Percentiles rank a stretch among this genome's conserved stretches.
Evolutionary conservation across 2,888 invertebrate species (phyloP).

Genomic region (Drepana falcataria): DNA sequence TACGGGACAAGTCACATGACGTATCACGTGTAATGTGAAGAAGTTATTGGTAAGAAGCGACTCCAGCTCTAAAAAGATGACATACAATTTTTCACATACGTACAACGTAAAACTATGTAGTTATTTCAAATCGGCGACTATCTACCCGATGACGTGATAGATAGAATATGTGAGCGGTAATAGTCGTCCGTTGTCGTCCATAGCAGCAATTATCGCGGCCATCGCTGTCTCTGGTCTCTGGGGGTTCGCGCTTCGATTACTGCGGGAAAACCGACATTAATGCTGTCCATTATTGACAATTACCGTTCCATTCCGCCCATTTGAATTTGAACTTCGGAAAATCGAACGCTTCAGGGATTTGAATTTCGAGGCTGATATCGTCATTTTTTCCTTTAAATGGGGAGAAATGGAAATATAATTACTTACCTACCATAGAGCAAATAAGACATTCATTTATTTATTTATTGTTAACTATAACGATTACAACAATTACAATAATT

Average conservation of each 20-base stretch:
- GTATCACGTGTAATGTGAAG: too few relatives aligned
- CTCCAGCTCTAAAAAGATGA: too few relatives aligned
- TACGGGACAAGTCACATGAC: too few relatives aligned
- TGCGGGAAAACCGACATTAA: constrained; percentile 13
- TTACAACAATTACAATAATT: too few relatives aligned
- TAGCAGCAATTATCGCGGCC: constrained; percentile 20
- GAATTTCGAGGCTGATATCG: background rate
- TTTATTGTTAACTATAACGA: too few relatives aligned
- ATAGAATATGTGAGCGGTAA: constrained; percentile 19
- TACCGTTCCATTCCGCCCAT: constrained; percentile 1
- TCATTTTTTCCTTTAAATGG: background rate
- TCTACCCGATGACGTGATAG: constrained; percentile 14
- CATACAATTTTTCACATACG: too few relatives aligned
- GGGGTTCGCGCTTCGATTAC: constrained; percentile 14
- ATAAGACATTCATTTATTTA: too few relatives aligned
- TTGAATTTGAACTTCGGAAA: constrained; percentile 2
- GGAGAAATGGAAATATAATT: background rate
- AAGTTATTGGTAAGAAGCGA: too few relatives aligned
- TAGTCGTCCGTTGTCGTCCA: constrained; percentile 14
- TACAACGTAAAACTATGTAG: too few relatives aligned
- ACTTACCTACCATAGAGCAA: too few relatives aligned
- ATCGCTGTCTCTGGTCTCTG: constrained; percentile 8
- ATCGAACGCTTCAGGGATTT: constrained; percentile 2
- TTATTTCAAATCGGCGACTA: background rate
- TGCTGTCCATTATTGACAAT: constrained; percentile 12